Percentiles rank a stretch among this genome's conserved stretches.
Conservation (phyloP, 1,140 invertebrate genomes). For the Drosophila subobscura region DNA sequence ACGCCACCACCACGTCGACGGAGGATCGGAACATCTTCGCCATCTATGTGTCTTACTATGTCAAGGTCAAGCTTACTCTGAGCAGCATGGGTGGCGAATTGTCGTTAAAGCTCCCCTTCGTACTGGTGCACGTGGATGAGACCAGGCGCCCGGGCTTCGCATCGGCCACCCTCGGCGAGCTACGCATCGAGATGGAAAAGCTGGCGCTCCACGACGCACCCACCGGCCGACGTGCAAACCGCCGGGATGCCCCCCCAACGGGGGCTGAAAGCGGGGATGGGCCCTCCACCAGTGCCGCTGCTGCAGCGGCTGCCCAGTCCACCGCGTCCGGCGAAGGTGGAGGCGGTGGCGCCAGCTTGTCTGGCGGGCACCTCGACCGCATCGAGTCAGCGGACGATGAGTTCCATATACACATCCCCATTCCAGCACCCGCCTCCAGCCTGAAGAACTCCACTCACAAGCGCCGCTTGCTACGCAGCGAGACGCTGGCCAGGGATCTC, state of each 20-base stretch:
- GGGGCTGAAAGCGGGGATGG: constrained; percentile 32
- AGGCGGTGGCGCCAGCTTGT: neutral
- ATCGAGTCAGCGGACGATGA: constrained; percentile 71
- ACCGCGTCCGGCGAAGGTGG: neutral
- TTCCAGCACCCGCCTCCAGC: constrained; percentile 18
- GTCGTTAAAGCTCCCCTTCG: constrained; percentile 91
- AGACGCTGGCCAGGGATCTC: constrained; percentile 69
- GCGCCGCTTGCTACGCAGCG: constrained; percentile 66
- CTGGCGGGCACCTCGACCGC: constrained; percentile 36
- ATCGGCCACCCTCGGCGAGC: constrained; percentile 46
- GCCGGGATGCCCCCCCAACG: neutral
- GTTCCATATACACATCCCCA: constrained; percentile 57
- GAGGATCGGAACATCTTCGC: constrained; percentile 93
- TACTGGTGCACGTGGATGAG: constrained; percentile 84
- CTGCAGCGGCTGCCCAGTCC: constrained; percentile 10
- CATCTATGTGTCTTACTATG: constrained; percentile 95
- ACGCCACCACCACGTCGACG: neutral
- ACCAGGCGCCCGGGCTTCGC: constrained; percentile 38
- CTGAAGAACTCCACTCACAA: constrained; percentile 26
- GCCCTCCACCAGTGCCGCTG: constrained; percentile 64
- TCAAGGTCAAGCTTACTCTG: constrained; percentile 92
- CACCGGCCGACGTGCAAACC: constrained; percentile 41
- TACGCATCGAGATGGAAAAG: constrained; percentile 63
- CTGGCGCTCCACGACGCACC: constrained; percentile 70
- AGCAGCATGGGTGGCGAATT: constrained; percentile 92